Base-by-base conservation (phyloP, 2,113 vertebrate species). In the Turdus rufiventris region DNA sequence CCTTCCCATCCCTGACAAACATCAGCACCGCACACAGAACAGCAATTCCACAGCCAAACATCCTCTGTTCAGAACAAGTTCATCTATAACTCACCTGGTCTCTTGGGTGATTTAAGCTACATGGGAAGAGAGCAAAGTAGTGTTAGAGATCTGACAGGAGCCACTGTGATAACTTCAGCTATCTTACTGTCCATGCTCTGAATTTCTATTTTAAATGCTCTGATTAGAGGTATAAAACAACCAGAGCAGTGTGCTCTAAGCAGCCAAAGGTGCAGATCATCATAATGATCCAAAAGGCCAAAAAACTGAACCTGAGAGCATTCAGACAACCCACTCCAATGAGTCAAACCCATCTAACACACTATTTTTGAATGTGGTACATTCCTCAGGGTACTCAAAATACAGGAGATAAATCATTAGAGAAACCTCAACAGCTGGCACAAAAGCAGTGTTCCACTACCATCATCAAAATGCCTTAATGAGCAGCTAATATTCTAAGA, bases 61-160 rank as follows among this genome's bases (percentile, higher is more conserved):
- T 17, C 34, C 40, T 45, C 20, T 74, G 51, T 5, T 51, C 75
- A 58, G 42, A 79, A 29, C 31, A 56, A 79, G 54, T 51, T 62
- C 28, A 61, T 67, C 62, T 10, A 45, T 45, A 66, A 98, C 98
- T 93, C 98, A 99, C 99, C 99, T 98, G 99, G 99, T 88, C 99
- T 99, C 97, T 99, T 99, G 66, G 99, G 99, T 68, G 99, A 99
- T 96, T 99, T 99, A 34, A 99, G 98, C 99, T 99, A 96, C 66
- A 97, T 18, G 45, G 96, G 65, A 97, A 98, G 31, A 97, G 62
- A 95, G 93, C 19, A 96, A 94, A 97, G 88, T 51, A 80, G 72
- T 12, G 48, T 97, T 95, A 98, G 91, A 92, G 47, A 89, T 73
- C 74, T 92, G 83, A 85, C 66, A 79, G 5, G 14, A 75, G 94